Conservation (phyloP, 1,140 invertebrate species). For the Megalopta genalis region DNA sequence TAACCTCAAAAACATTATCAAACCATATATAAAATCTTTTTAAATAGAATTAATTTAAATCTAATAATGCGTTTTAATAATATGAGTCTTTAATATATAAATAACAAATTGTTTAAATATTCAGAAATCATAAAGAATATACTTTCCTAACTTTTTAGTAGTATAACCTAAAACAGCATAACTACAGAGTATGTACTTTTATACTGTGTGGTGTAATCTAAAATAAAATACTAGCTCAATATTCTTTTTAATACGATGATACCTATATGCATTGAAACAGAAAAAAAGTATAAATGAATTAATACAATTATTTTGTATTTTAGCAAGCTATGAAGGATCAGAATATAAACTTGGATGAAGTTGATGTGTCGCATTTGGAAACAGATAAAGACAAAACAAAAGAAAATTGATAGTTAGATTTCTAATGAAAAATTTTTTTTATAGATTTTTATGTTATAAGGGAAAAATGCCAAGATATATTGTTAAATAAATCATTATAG, state of each 20-base stretch:
- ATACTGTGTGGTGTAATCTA: too few species aligned
- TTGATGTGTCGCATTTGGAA: constrained; percentile 83
- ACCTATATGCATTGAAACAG: not conserved
- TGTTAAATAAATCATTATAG: constrained; percentile 26
- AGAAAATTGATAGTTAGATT: constrained; percentile 11
- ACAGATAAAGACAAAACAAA: constrained; percentile 74
- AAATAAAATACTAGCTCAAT: not conserved
- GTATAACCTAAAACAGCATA: not conserved
- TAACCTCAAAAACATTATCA: not conserved
- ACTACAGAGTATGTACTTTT: too few species aligned
- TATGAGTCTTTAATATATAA: too few species aligned
- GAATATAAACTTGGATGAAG: constrained; percentile 86
- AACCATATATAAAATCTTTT: not conserved
- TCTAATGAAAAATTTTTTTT: constrained; percentile 12
- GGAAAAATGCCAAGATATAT: not conserved
- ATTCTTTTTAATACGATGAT: not conserved
- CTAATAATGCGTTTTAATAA: not conserved
- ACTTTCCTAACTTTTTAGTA: not conserved
- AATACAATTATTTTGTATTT: constrained; percentile 63
- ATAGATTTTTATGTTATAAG: constrained; percentile 4
- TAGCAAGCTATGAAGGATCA: constrained; percentile 88
- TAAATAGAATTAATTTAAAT: not conserved
- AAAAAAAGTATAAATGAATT: not conserved
- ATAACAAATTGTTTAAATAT: too few species aligned
- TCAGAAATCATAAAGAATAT: not conserved